Evolutionary conservation across 2,113 vertebrate genomes (phyloP).

Genomic region (Pyxicephalus adspersus): DNA sequence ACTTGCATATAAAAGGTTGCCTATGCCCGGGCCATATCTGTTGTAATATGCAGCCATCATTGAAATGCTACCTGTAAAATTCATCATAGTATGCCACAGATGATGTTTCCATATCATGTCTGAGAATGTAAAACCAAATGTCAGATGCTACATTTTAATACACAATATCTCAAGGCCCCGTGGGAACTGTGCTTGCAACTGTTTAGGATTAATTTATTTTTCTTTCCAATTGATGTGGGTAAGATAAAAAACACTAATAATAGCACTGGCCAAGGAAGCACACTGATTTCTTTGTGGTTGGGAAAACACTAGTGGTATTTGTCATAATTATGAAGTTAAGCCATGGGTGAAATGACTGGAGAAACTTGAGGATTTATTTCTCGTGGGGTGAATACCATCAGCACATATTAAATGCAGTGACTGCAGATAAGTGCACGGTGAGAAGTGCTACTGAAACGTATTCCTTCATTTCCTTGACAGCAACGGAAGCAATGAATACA

Average conservation of each 20-base stretch:
- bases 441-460: slow-evolving; percentile 75
- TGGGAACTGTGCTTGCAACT: not conserved
- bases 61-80: not conserved
- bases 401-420: slow-evolving; percentile 68
- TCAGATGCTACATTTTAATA: not conserved
- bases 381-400: slow-evolving; percentile 63
- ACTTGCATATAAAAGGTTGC: no score
- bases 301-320: slow-evolving; percentile 48
- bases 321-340: slow-evolving; percentile 58
- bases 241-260: slow-evolving; percentile 23
- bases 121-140: not conserved
- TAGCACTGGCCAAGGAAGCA: slow-evolving; percentile 9
- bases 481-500: slow-evolving; percentile 70
- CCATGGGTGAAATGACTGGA: slow-evolving; percentile 62
- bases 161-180: not conserved
- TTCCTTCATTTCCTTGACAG: slow-evolving; percentile 75
- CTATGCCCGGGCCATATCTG: no score
- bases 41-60: not conserved
- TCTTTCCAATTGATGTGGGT: slow-evolving; percentile 23
- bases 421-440: slow-evolving; percentile 70
- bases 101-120: not conserved
- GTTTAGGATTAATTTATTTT: not conserved
- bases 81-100: not conserved
- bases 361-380: slow-evolving; percentile 72
- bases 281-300: slow-evolving; percentile 46